These are phyloP conservation scores for Crax fasciolata DNA, from an alignment of 2,797 vertebrate species.

Conservation along the genomic window DNA sequence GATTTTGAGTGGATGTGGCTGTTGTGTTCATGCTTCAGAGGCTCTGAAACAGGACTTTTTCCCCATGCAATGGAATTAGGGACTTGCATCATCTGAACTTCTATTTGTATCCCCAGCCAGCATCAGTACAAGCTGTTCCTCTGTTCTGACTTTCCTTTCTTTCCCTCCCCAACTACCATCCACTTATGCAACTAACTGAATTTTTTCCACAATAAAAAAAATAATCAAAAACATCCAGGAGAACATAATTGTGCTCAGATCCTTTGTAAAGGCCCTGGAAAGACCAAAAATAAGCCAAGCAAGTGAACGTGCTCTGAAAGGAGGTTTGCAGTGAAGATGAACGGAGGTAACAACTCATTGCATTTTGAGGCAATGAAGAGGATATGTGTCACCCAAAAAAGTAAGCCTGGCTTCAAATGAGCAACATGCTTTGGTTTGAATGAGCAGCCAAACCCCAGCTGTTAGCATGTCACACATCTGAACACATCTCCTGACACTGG, in stretches of 20 bases:
- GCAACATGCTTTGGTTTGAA: neutral
- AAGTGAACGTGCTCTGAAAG: neutral
- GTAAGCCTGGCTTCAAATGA: neutral
- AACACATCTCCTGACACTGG: neutral
- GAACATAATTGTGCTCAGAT: neutral
- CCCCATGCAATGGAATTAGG: neutral
- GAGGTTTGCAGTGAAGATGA: neutral
- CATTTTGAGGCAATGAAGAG: neutral
- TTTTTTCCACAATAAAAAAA: conserved; percentile 16
- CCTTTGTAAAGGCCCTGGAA: neutral
- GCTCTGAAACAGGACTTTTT: neutral
- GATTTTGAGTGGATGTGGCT: neutral
- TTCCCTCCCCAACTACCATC: neutral
- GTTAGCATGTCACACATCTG: neutral
- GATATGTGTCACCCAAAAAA: rapidly evolving
- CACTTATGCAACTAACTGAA: neutral
- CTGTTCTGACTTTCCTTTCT: neutral
- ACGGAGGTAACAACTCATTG: neutral
- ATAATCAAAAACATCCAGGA: neutral
- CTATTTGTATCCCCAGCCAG: neutral
- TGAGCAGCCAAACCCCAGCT: neutral
- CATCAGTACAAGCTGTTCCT: neutral
- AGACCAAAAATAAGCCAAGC: neutral
- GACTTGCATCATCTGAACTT: neutral
- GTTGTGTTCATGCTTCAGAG: neutral